Evolutionary conservation across 2,113 vertebrate species (phyloP), one percentile per base, ranked within the genome.

Genomic region (Penelope pileata): DNA sequence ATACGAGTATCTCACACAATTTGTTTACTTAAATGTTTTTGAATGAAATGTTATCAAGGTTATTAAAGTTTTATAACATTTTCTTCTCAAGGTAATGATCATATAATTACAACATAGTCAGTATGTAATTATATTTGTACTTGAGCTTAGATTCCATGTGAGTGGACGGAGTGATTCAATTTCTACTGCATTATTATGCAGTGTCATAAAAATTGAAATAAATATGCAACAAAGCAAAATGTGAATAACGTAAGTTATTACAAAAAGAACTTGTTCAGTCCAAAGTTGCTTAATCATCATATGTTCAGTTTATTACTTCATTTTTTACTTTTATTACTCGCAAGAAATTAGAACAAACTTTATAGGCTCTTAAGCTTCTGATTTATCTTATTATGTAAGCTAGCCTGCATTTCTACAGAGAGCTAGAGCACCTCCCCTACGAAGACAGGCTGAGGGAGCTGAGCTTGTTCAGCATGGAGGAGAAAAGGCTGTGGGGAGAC

Each of bases 201-300:
- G 64, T 56, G 51, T 67, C 88, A 94, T 95, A 94, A 93, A 95
- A 95, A 88, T 43, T 77, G 74, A 83, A 84, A 95, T 91, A 95
- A 89, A 94, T 89, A 83, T 14, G 43, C 60, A 82, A 56, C 75
- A 73, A 94, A 73, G 34, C 48, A 83, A 95, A 93, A 95, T 82
- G 7, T 76, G 60, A 96, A 77, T 69, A 91, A 85, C 51, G 5
- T 76, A 83, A 93, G 54, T 77, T 91, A 93, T 93, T 94, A 88
- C 45, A 74, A 76, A 86, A 29, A 90, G 29, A 77, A 86, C 26
- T 74, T 86, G 8, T 66, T 90, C 30, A 63, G 6, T 75, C 13
- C n/a, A 56, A 89, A 93, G 58, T 93, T 95, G 78, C 84, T 95
- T 92, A 93, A 89, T 91, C 90, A 90, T 94, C 78, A 56, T 72